Percentiles rank a stretch among this genome's conserved stretches.
These are phyloP conservation scores for Hydractinia echinata DNA, from an alignment of 30 jellyfish, hydroid and myxozoan species.

Conservation along the genomic window DNA sequence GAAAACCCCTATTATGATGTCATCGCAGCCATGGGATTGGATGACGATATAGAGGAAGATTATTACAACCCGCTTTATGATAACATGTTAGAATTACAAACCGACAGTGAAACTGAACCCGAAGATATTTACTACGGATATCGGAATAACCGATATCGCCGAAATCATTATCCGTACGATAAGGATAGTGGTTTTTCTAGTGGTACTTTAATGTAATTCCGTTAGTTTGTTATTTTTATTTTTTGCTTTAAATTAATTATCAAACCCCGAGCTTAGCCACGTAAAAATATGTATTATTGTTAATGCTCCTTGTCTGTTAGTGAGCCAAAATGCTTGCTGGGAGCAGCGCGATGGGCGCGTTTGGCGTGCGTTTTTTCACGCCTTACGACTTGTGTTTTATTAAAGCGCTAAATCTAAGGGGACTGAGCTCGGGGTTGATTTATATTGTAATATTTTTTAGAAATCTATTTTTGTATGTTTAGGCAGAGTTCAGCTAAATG, in stretches of 20 bases:
- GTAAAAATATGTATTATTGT: too few species aligned
- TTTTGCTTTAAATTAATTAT: background rate
- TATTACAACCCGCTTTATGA: conserved; percentile 72
- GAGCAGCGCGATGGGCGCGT: too few species aligned
- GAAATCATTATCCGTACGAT: conserved; percentile 50
- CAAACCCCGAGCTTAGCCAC: too few species aligned
- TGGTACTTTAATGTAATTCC: conserved; percentile 46
- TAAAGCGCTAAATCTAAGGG: too few species aligned
- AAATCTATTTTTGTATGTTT: too few species aligned
- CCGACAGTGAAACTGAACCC: conserved; percentile 58
- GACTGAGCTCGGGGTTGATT: too few species aligned
- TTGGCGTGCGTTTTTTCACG: too few species aligned
- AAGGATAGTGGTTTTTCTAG: conserved; percentile 95
- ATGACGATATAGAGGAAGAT: conserved; percentile 95
- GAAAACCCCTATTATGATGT: conserved; percentile 97
- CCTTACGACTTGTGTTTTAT: too few species aligned
- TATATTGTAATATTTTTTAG: too few species aligned
- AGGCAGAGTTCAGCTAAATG: too few species aligned
- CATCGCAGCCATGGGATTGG: conserved; percentile 99
- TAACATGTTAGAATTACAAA: conserved; percentile 32
- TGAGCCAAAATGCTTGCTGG: too few species aligned
- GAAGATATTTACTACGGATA: conserved; percentile 51
- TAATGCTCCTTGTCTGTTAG: too few species aligned
- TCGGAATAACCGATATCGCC: conserved; percentile 19
- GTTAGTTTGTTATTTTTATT: background rate